Evolutionary conservation across 2,113 vertebrate species (phyloP), one percentile per base, ranked within the genome.

Genomic region (Daboia siamensis): DNA sequence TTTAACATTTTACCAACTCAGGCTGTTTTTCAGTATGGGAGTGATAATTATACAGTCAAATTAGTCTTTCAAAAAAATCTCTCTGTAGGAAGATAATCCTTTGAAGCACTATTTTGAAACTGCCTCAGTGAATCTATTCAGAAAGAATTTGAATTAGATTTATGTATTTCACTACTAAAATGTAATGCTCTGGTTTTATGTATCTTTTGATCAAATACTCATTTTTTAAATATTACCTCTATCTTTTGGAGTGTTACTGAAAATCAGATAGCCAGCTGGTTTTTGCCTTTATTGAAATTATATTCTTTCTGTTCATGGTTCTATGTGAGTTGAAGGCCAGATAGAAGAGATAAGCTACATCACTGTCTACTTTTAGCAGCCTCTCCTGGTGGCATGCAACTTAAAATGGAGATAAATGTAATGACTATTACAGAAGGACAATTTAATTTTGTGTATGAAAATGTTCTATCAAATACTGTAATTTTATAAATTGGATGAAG

Each of bases 371-470:
- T 93, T 95, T 95, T 93, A 90, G 2, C 9, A 26, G 7, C n/a
- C 1, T 93, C 59, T 93, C 26, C 55, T 33, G 91, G 57, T 96
- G 94, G 90, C 55, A 5, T 13, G 86, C 96, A 91, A 26, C 52
- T 93, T 89, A 86, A 56, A 91, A 90, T 91, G 87, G 26, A 54
- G 20, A 56, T 20, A 69, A 33, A 5, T 85, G 0, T 92, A 94
- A 93, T 93, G 57, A n/a, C 94, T 51, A 52, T 69, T 10, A 1
- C 54, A 48, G 89, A 64, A 46, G 61, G 90, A 91, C 0, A 46
- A 15, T 90, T 94, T 92, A 46, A 1, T 86, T 93, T 91, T 91
- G 17, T 54, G 57, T 24, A 13, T 0, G 93, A 44, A 1, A 86
- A 93, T 85, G 8, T 24, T 80, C 17, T 80, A 90, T 6, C 91